phyloP scores from a whole-genome alignment of 2,888 invertebrate species.

The Parapristionchus giblindavisi region DNA sequence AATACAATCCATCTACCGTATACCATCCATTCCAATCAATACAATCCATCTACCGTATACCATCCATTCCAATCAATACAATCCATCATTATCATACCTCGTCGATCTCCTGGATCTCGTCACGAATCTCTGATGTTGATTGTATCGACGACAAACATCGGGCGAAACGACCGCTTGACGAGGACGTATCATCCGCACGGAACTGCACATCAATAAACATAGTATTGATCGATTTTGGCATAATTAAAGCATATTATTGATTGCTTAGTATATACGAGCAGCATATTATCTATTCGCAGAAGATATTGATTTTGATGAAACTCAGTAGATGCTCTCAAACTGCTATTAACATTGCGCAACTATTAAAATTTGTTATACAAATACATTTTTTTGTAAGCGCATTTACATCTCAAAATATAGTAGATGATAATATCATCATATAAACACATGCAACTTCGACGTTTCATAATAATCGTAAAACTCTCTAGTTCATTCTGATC shows the following conservation, averaged over 20 bases:
- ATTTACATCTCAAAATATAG: no score
- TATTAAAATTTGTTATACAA: no score
- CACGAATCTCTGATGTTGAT: slow-evolving; percentile 59
- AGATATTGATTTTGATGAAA: not conserved
- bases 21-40: no score
- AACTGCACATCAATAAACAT: slow-evolving; percentile 51
- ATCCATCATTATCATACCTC: no score
- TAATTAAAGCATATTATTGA: not conserved
- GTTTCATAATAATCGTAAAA: not conserved
- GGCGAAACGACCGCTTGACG: slow-evolving; percentile 66
- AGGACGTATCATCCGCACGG: slow-evolving; percentile 64
- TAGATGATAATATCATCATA: no score
- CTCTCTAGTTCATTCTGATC: not conserved
- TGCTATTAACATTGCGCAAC: no score
- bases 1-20: no score
- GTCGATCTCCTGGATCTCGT: slow-evolving; percentile 54
- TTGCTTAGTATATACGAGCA: not conserved
- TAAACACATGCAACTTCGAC: slow-evolving; percentile 12
- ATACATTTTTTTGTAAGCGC: no score
- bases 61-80: no score
- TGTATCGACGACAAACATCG: slow-evolving; percentile 63
- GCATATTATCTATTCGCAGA: not conserved
- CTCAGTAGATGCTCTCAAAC: no score
- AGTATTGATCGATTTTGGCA: no score
- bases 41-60: no score